Conservation (phyloP, 2,113 vertebrate species). For the Hymenochirus boettgeri region DNA sequence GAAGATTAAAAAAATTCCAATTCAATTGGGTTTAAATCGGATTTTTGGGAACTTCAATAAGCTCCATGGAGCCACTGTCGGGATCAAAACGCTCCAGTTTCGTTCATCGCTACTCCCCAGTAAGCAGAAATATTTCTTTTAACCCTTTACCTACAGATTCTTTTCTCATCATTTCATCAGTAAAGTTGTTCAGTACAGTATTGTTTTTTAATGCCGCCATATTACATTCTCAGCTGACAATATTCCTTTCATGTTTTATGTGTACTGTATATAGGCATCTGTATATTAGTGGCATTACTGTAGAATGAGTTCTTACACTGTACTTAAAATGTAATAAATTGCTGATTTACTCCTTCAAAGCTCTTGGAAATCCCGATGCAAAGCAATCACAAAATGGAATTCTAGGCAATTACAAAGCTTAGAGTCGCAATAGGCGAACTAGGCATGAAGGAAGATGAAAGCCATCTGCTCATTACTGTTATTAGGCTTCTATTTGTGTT, state of each 20-base stretch:
- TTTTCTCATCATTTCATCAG: no score
- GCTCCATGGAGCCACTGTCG: no score
- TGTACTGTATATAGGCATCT: neutral
- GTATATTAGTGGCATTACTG: slow-evolving; percentile 1
- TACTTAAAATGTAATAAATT: slow-evolving; percentile 43
- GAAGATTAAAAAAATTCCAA: no score
- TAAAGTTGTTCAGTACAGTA: no score
- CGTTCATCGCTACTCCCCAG: no score
- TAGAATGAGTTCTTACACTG: slow-evolving; percentile 31
- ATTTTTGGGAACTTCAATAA: no score
- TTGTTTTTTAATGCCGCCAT: no score
- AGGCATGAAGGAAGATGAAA: slow-evolving; percentile 46
- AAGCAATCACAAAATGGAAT: slow-evolving; percentile 47
- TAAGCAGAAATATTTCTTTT: no score
- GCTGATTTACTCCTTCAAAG: slow-evolving; percentile 44
- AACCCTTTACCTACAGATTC: no score
- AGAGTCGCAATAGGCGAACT: slow-evolving; percentile 44
- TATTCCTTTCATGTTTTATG: neutral
- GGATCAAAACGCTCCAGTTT: no score
- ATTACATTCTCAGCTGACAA: neutral
- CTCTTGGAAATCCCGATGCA: slow-evolving; percentile 33
- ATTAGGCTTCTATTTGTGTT: slow-evolving; percentile 41
- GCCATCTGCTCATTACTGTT: slow-evolving; percentile 42
- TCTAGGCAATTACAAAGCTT: slow-evolving; percentile 45
- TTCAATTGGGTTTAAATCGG: no score